Evolutionary conservation across 2,113 vertebrate species (phyloP).

Genomic region (Buteo buteo): DNA sequence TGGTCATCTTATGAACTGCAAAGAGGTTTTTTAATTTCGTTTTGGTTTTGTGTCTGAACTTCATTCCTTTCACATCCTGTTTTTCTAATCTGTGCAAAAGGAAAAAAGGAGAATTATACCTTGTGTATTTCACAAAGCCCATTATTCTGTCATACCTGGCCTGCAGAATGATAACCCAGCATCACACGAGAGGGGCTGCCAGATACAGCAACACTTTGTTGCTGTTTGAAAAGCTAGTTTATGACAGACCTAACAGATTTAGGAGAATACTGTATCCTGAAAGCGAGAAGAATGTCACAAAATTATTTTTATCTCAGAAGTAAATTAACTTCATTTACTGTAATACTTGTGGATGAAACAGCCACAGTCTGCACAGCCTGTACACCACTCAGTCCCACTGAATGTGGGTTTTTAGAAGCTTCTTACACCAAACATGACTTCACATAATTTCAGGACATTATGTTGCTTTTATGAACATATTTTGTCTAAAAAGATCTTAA

Average conservation of each 20-base stretch:
- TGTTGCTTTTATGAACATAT: not conserved
- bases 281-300: not conserved
- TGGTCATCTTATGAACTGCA: not conserved
- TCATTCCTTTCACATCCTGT: conserved; percentile 23
- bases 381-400: not conserved
- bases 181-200: not conserved
- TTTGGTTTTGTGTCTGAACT: not conserved
- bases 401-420: not conserved
- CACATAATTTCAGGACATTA: not conserved
- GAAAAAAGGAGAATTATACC: not conserved
- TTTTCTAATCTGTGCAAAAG: not conserved
- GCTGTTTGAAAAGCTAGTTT: not conserved
- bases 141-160: not conserved
- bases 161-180: not conserved
- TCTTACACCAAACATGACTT: not conserved
- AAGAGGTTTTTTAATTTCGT: not conserved
- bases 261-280: not conserved
- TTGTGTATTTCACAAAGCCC: not conserved
- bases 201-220: not conserved
- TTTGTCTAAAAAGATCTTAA: not conserved
- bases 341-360: not conserved
- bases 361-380: not conserved
- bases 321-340: not conserved
- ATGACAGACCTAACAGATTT: not conserved
- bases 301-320: not conserved